Evolutionary conservation across 2,888 invertebrate genomes (phyloP), one percentile per base, ranked within the genome.

Genomic region (Trichogramma dendrolimi): DNA sequence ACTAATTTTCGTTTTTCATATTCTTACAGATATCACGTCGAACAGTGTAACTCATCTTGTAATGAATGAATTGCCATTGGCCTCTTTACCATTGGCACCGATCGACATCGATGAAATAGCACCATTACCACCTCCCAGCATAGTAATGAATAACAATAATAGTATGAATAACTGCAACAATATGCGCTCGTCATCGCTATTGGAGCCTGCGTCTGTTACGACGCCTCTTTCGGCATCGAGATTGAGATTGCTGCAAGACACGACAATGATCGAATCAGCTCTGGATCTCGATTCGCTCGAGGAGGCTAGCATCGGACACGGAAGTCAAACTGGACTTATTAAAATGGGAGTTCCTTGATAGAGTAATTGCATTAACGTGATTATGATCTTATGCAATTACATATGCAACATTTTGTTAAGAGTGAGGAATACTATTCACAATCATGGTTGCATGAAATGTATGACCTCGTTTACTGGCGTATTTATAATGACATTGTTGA

Each of bases 231-330:
- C 73, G 71, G 90, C 90, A 63, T 90, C 89, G 78, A 85, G 89
- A 67, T 83, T 92, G 77, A 85, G 89, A 71, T 82, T 91, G 72
- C 83, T 92, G 73, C 91, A 91, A 77, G 91, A 92, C 81, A 92
- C 92, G 62, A 92, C 92, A 57, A 92, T 92, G 92, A 92, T 93
- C 74, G 92, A 92, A 80, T 92, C 92, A 61, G 92, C 92, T 61
- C 83, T 93, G 69, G 93, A 93, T 83, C 84, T 93, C 74, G 93
- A 93, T 81, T 92, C 92, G 71, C 82, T 92, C 69, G 92, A 92
- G 74, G 89, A 88, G 68, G 85, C 87, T 44, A 87, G 86, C 72
- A 83, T 87, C 69, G 87, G 87, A 64, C 85, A 86, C 67, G 86
- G 84, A 69, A 87, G 87, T 71, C 87, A 87, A 73, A 84, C 85